These are phyloP conservation scores for Megaleporinus macrocephalus DNA, from an alignment of 2,113 vertebrate species.

Conservation along the genomic window DNA sequence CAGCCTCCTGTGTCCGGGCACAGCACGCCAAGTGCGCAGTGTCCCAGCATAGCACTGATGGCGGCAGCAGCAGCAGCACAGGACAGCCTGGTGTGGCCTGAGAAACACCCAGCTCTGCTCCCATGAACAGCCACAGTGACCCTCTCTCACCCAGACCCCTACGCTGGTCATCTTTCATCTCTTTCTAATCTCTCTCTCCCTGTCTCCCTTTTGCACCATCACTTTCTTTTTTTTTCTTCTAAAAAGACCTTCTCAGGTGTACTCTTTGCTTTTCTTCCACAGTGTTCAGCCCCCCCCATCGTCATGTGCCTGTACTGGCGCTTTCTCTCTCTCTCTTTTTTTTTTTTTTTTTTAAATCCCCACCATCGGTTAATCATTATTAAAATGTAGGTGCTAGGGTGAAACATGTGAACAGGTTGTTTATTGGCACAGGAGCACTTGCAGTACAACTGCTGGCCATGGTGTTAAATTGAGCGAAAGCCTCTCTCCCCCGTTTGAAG, in stretches of 20 bases:
- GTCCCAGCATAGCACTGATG: constrained; percentile 40
- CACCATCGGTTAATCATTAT: background rate
- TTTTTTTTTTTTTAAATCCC: no score
- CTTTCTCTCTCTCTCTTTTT: no score
- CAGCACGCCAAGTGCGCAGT: constrained; percentile 52
- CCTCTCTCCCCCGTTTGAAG: constrained; percentile 26
- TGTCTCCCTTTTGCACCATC: constrained; percentile 37
- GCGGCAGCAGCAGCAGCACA: constrained; percentile 52
- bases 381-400: constrained; percentile 38
- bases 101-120: constrained; percentile 40
- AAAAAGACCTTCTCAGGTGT: constrained; percentile 40
- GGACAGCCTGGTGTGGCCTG: constrained; percentile 49
- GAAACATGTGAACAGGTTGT: background rate
- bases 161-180: constrained; percentile 39
- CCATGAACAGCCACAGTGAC: constrained; percentile 38
- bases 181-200: constrained; percentile 26
- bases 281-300: background rate
- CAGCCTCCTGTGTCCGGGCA: constrained; percentile 11
- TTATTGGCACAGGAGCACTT: constrained; percentile 45
- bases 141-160: constrained; percentile 33
- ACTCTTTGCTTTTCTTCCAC: constrained; percentile 14
- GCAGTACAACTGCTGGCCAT: constrained; percentile 37
- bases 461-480: constrained; percentile 31
- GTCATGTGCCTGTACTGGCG: no score
- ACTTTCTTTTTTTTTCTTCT: constrained; percentile 41